Evolutionary conservation across 2,113 vertebrate species (phyloP).

Genomic region (Bos taurus): DNA sequence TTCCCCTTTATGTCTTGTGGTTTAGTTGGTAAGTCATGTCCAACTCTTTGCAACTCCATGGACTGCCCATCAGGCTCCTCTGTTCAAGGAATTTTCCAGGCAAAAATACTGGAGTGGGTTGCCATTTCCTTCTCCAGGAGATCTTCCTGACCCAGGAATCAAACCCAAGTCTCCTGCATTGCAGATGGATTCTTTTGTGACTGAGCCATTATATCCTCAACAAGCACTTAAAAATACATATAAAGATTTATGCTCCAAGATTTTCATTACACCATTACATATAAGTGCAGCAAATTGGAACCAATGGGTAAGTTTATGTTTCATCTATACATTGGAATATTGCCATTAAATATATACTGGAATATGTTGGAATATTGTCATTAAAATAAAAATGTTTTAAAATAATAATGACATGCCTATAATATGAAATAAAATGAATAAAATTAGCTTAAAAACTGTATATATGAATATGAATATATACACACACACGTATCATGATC

Average conservation of each 20-base stretch:
- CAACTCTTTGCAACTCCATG: neutral
- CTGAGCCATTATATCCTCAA: neutral
- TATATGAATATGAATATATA: neutral
- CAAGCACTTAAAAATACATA: neutral
- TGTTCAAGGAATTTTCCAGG: neutral
- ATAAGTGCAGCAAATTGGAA: neutral
- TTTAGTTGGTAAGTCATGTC: neutral
- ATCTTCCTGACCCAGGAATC: neutral
- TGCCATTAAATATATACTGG: neutral
- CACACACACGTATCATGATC: neutral
- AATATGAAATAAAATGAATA: neutral
- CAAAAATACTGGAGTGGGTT: neutral
- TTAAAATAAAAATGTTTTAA: neutral
- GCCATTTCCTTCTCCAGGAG: neutral
- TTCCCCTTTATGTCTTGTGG: neutral
- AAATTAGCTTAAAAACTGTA: neutral
- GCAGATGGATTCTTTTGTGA: neutral
- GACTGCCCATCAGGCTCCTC: neutral
- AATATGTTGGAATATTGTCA: neutral
- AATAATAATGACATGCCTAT: neutral
- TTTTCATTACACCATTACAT: neutral
- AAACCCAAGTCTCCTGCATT: neutral
- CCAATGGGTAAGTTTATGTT: neutral
- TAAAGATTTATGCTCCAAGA: neutral
- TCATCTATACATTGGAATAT: neutral